Conservation (phyloP, 1,140 invertebrate species). For the Mya arenaria region DNA sequence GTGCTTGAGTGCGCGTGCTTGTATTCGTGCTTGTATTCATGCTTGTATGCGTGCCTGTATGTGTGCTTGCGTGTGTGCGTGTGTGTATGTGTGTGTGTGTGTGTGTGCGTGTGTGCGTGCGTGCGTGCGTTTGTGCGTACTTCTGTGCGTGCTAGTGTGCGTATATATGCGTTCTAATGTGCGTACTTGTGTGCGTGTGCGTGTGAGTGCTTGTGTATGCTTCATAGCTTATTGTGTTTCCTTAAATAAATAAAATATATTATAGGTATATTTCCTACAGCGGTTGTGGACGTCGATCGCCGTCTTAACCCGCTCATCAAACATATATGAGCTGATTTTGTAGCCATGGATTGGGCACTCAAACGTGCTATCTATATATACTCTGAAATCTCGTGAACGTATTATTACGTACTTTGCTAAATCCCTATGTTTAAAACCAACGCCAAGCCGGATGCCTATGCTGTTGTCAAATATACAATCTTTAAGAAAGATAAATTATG, state of each 20-base stretch:
- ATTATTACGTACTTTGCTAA: too few species aligned
- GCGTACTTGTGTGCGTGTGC: background rate
- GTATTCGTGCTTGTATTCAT: background rate
- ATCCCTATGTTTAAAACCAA: too few species aligned
- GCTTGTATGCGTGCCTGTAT: background rate
- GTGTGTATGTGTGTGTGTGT: background rate
- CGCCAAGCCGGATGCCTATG: too few species aligned
- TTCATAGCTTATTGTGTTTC: too few species aligned
- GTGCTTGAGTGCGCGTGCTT: background rate
- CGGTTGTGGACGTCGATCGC: background rate
- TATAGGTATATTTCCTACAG: background rate
- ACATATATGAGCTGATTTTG: background rate
- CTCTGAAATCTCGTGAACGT: too few species aligned
- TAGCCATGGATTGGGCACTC: background rate
- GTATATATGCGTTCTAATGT: background rate
- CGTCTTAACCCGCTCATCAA: background rate
- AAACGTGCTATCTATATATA: background rate
- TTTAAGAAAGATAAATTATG: too few species aligned
- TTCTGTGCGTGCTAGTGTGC: background rate
- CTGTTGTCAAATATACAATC: too few species aligned
- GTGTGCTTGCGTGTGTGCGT: background rate
- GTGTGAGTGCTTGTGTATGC: constrained; percentile 5
- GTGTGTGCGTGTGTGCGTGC: background rate
- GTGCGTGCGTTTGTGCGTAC: background rate
- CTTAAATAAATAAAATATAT: too few species aligned